phyloP scores from a whole-genome alignment of 2,888 invertebrate genomes.

The Calameuta idolon region DNA sequence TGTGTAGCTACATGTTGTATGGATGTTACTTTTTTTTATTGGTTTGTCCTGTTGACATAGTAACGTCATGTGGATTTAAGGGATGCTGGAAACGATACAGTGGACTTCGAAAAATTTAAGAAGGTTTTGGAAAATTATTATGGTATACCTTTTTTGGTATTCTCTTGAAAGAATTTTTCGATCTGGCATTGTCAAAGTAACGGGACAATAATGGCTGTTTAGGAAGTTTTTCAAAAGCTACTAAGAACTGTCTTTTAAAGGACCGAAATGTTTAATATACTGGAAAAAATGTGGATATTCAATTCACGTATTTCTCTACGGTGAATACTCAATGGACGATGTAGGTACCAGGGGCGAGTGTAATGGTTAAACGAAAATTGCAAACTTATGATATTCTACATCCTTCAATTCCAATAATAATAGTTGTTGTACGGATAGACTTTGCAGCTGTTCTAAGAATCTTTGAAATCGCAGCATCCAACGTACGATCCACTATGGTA shows the following conservation, averaged over 20 bases:
- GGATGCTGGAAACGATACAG: background rate
- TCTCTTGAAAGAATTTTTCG: background rate
- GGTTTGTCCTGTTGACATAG: background rate
- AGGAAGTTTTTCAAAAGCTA: conserved; percentile 43
- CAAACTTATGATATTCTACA: conserved; percentile 40
- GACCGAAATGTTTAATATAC: conserved; percentile 47
- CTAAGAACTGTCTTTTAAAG: conserved; percentile 33
- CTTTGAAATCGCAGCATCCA: background rate
- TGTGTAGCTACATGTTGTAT: background rate
- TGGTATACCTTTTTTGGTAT: background rate
- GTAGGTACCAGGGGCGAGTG: conserved; percentile 21
- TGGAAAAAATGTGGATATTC: conserved; percentile 37
- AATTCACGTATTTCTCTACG: background rate
- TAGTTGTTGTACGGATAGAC: background rate
- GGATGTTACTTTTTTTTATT: background rate
- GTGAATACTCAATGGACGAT: background rate
- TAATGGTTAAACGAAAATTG: conserved; percentile 47
- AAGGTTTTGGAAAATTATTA: background rate
- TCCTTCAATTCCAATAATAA: too few relatives aligned
- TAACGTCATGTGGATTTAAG: background rate
- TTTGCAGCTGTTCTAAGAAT: background rate
- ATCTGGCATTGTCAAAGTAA: conserved; percentile 19
- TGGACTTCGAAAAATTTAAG: background rate
- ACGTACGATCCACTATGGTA: background rate
- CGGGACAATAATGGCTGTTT: conserved; percentile 54